phyloP scores from a whole-genome alignment of 2,888 invertebrate species.

The Drosophila limbata region DNA sequence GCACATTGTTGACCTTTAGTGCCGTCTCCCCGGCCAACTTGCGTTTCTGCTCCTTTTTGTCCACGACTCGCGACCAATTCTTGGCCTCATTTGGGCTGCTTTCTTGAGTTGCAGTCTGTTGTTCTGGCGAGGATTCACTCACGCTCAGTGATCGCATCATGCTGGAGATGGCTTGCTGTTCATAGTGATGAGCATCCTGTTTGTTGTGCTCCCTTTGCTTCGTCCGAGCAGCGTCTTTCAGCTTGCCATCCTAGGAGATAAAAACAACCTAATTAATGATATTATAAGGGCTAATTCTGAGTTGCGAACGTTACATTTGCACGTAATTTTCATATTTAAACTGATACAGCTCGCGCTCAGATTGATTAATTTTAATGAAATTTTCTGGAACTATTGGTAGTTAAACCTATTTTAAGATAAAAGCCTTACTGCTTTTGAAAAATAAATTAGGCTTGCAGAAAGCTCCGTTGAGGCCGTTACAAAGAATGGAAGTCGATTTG shows the following conservation, averaged over 20 bases:
- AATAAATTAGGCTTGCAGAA: no score
- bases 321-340: no score
- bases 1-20: conserved; percentile 83
- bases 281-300: no score
- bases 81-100: conserved; percentile 73
- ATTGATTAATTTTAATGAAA: no score
- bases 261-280: not conserved
- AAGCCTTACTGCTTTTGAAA: no score
- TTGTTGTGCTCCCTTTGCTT: conserved; percentile 74
- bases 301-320: no score
- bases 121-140: conserved; percentile 55
- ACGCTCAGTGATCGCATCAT: conserved; percentile 82
- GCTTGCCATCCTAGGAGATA: conserved; percentile 41
- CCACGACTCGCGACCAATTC: conserved; percentile 83
- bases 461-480: no score
- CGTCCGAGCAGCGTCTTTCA: conserved; percentile 58
- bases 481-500: no score
- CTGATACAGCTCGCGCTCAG: no score
- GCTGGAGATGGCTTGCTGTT: conserved; percentile 83
- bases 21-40: conserved; percentile 71
- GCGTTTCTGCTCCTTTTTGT: conserved; percentile 86
- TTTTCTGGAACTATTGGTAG: no score
- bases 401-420: no score
- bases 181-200: conserved; percentile 80
- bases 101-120: conserved; percentile 42